Conservation (phyloP, 2,888 invertebrate genomes). For the Eupithecia insigniata region DNA sequence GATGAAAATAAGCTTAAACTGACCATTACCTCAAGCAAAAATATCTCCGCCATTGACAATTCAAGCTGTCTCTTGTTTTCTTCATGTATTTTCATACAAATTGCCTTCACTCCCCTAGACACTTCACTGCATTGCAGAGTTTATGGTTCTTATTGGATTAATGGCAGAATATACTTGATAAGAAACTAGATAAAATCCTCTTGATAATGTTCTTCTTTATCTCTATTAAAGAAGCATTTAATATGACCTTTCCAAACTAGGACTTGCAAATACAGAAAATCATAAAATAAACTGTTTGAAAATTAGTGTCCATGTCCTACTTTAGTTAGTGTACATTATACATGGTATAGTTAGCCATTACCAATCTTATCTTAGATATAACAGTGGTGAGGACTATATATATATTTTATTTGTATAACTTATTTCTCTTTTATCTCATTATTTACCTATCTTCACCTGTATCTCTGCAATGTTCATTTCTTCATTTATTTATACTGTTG, state of each 20-base stretch:
- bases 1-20: not conserved
- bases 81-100: not conserved
- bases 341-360: not conserved
- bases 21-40: not conserved
- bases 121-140: not conserved
- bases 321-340: not conserved
- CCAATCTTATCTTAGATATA: not conserved
- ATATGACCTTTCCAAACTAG: not conserved
- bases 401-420: too few species aligned
- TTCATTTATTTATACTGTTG: too few species aligned
- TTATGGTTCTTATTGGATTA: not conserved
- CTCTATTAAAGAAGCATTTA: conserved; percentile 18
- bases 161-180: not conserved
- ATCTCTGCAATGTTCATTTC: too few species aligned
- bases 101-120: not conserved
- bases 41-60: not conserved
- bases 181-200: not conserved
- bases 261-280: not conserved
- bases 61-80: not conserved
- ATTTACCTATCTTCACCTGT: too few species aligned
- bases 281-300: not conserved
- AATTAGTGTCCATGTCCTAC: not conserved
- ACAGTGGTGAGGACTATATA: too few species aligned
- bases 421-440: too few species aligned
- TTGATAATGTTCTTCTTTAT: conserved; percentile 20